Conservation (phyloP, 2,113 vertebrate species). For the Carassius carassius region DNA sequence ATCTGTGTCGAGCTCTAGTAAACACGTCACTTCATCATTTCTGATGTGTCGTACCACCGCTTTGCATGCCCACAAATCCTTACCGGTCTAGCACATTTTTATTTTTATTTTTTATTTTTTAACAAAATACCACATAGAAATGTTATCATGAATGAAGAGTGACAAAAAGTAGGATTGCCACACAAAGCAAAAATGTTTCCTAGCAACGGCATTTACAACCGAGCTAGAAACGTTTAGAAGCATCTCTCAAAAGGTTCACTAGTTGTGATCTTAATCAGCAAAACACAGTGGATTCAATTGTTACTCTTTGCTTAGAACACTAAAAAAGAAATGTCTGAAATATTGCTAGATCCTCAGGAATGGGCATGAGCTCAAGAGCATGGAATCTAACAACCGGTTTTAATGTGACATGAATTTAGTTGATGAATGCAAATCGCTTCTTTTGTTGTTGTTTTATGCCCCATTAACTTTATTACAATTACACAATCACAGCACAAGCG, state of each 20-base stretch:
- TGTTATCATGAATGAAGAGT: neutral
- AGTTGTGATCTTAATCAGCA: neutral
- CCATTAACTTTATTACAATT: constrained; percentile 39
- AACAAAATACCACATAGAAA: neutral
- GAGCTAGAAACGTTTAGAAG: constrained; percentile 13
- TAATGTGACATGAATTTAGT: constrained; percentile 5
- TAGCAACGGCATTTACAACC: constrained; percentile 37
- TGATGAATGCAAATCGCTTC: neutral
- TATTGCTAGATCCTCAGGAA: neutral
- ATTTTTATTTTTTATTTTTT: neutral
- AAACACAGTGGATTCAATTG: neutral
- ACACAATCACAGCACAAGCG: constrained; percentile 5
- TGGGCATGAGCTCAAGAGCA: neutral
- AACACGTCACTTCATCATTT: constrained; percentile 27
- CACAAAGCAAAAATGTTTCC: constrained; percentile 38
- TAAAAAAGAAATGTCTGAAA: neutral
- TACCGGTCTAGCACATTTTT: neutral
- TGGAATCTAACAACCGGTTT: neutral
- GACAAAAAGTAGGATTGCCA: neutral
- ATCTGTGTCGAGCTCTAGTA: constrained; percentile 47
- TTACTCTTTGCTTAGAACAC: neutral
- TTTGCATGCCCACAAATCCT: neutral
- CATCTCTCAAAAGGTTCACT: neutral
- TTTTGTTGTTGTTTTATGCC: constrained; percentile 1
- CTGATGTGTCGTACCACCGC: neutral